These are phyloP conservation scores for Phataginus tetradactyla DNA, from an alignment of 2,797 vertebrate species.

Conservation along the genomic window DNA sequence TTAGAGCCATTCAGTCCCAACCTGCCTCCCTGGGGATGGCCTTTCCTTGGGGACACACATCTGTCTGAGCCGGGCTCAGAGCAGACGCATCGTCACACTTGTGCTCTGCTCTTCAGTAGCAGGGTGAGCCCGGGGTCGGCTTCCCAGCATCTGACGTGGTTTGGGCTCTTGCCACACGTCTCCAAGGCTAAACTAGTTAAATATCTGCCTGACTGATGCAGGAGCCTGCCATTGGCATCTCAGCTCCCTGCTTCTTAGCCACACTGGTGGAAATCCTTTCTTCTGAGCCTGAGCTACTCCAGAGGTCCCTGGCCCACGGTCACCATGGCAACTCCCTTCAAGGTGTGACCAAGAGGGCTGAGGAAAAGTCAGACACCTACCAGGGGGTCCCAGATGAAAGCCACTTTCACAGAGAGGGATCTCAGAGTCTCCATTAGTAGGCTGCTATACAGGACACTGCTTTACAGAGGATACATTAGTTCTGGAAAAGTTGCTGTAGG, in stretches of 20 bases:
- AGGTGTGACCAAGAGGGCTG: neutral
- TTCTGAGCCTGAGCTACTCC: conserved; percentile 10
- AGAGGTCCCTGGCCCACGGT: conserved; percentile 37
- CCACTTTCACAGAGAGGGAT: conserved; percentile 19
- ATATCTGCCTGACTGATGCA: neutral
- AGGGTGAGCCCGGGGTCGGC: neutral
- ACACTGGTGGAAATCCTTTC: neutral
- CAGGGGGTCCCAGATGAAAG: conserved; percentile 60
- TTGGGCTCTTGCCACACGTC: neutral
- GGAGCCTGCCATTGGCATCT: neutral
- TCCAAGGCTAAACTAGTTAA: neutral
- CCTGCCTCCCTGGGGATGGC: neutral
- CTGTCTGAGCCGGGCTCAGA: neutral
- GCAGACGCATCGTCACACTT: neutral
- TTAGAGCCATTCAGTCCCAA: conserved; percentile 44
- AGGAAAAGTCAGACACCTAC: conserved; percentile 19
- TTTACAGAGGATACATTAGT: conserved; percentile 56
- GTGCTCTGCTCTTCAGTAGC: neutral
- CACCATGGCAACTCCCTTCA: conserved; percentile 75
- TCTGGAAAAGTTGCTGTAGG: conserved; percentile 66
- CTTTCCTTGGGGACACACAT: neutral
- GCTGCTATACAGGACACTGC: neutral
- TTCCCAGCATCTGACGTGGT: neutral
- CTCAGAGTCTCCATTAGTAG: conserved; percentile 46
- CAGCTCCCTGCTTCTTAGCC: neutral